Evolutionary conservation across 2,797 vertebrate genomes (phyloP).

Genomic region (Urophycis tenuis): DNA sequence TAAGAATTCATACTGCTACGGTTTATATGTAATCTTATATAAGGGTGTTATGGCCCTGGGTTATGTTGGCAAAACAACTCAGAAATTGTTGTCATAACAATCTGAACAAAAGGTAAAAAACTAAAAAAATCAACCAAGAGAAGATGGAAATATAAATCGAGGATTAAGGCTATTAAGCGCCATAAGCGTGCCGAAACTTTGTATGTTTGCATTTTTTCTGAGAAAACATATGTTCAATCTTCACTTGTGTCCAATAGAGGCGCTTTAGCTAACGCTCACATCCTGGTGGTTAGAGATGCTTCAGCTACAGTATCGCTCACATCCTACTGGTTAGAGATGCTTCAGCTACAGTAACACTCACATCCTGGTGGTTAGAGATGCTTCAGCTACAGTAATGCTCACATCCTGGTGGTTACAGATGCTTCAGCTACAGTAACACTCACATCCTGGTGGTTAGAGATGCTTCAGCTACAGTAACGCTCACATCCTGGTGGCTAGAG

Average conservation of each 20-base stretch:
- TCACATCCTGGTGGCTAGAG: too few relatives aligned
- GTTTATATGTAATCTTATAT: not conserved
- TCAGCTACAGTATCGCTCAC: not conserved
- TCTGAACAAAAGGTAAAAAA: not conserved
- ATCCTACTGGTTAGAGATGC: not conserved
- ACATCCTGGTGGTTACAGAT: too few relatives aligned
- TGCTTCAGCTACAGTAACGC: too few relatives aligned
- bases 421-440: too few relatives aligned
- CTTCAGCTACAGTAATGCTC: too few relatives aligned
- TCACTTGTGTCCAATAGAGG: too few relatives aligned
- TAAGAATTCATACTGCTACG: too few relatives aligned
- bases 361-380: too few relatives aligned
- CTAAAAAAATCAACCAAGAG: not conserved
- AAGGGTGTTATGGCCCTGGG: not conserved
- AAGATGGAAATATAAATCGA: too few relatives aligned
- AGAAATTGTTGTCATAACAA: not conserved
- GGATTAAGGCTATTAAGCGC: not conserved
- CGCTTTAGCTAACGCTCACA: not conserved
- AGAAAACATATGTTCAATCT: not conserved
- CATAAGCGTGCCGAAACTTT: not conserved
- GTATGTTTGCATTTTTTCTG: too few relatives aligned
- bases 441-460: too few relatives aligned
- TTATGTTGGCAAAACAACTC: not conserved
- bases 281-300: too few relatives aligned
- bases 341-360: not conserved